These are phyloP conservation scores for Xanthostigma xanthostigma DNA, from an alignment of 2,888 invertebrate genomes.

Conservation along the genomic window DNA sequence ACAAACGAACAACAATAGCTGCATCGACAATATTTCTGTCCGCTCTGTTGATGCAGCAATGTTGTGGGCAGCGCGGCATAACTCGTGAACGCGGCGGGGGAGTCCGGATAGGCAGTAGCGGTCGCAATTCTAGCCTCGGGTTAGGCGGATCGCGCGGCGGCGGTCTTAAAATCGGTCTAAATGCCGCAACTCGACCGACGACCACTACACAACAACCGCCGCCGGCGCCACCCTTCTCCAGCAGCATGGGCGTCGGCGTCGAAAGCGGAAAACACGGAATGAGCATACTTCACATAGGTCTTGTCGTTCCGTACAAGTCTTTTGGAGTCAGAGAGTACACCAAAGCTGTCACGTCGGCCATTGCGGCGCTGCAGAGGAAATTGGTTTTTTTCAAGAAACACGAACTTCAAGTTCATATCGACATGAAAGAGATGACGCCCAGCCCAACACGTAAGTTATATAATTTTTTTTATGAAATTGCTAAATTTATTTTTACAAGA, in stretches of 20 bases:
- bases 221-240: background rate
- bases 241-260: background rate
- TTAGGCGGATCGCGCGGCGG: background rate
- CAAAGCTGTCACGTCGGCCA: slow-evolving; percentile 51
- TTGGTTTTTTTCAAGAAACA: slow-evolving; percentile 48
- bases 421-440: slow-evolving; percentile 58
- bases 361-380: slow-evolving; percentile 48
- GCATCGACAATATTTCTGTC: no score
- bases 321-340: slow-evolving; percentile 60
- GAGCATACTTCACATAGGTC: slow-evolving; percentile 42
- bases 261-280: background rate
- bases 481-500: no score
- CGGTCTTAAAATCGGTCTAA: slow-evolving; percentile 1
- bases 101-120: background rate
- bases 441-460: slow-evolving; percentile 55
- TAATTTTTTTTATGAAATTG: background rate
- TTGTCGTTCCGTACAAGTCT: slow-evolving; percentile 62
- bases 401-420: slow-evolving; percentile 51
- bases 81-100: slow-evolving; percentile 2
- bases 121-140: background rate
- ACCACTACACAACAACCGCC: slow-evolving; percentile 3
- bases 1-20: no score
- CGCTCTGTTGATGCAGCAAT: no score
- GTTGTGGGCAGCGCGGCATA: background rate
- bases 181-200: slow-evolving; percentile 7